Percentiles rank a stretch among this genome's conserved stretches.
Evolutionary conservation across 2,888 invertebrate genomes (phyloP).

Genomic region (Scelioninae gen. 2): DNA sequence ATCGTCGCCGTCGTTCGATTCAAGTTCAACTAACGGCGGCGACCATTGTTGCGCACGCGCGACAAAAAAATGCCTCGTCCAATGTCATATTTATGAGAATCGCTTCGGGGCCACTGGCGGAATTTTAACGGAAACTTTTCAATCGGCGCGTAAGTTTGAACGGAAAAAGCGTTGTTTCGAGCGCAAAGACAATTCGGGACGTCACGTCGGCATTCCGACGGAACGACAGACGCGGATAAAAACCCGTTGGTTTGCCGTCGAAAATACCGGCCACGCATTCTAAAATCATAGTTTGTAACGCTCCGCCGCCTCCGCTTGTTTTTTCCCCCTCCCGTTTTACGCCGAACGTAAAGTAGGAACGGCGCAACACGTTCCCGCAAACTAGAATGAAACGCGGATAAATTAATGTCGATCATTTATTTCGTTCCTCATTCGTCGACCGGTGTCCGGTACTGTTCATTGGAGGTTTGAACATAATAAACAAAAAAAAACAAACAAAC

Average conservation of each 20-base stretch:
- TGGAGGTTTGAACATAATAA: too few species aligned
- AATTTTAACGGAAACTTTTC: conserved; percentile 16
- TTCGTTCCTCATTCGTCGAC: too few species aligned
- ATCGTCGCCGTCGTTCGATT: conserved; percentile 6
- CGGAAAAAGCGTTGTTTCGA: conserved; percentile 24
- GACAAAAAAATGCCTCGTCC: background rate
- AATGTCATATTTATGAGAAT: conserved; percentile 30
- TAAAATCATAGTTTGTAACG: conserved; percentile 63
- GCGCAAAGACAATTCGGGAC: conserved; percentile 36
- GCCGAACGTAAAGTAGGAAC: conserved; percentile 37
- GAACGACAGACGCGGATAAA: conserved; percentile 27
- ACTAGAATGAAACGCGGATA: conserved; percentile 33
- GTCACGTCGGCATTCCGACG: conserved; percentile 45
- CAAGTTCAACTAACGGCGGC: conserved; percentile 36
- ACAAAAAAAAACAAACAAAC: too few species aligned
- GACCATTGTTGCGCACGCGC: background rate
- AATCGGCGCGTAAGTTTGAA: conserved; percentile 22
- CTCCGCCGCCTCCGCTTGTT: conserved; percentile 60
- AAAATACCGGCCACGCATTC: conserved; percentile 68
- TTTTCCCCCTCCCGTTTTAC: conserved; percentile 46
- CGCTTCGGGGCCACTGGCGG: background rate
- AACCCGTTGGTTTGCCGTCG: conserved; percentile 37
- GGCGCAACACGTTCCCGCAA: conserved; percentile 14
- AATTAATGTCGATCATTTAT: conserved; percentile 23
- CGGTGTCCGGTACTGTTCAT: too few species aligned